These are phyloP conservation scores for Aegotheles bennettii DNA, from an alignment of 2,113 vertebrate genomes.

Conservation along the genomic window DNA sequence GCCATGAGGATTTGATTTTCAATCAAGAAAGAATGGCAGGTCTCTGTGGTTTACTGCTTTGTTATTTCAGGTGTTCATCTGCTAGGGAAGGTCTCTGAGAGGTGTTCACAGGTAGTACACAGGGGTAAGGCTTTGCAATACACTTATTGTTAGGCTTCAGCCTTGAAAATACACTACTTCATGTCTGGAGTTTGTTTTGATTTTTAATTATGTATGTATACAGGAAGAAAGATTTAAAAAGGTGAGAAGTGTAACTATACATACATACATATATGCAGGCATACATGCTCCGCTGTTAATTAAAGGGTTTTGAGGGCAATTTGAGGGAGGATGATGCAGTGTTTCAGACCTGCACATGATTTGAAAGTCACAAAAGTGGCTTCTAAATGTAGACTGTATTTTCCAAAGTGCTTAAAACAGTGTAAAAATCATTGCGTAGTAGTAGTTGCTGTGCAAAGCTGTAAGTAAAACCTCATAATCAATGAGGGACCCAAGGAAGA, in stretches of 20 bases:
- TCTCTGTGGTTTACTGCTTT: neutral
- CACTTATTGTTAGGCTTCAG: neutral
- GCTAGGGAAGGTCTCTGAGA: neutral
- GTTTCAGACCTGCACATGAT: neutral
- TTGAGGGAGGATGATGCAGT: neutral
- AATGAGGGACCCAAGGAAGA: rapidly evolving
- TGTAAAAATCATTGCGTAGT: neutral
- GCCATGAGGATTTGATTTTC: neutral
- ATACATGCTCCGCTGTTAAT: neutral
- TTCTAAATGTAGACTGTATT: neutral
- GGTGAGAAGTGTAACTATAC: neutral
- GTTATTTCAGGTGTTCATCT: neutral
- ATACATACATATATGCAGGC: neutral
- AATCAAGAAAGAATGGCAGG: neutral
- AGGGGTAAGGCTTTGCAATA: neutral
- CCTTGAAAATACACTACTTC: neutral
- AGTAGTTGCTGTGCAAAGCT: neutral
- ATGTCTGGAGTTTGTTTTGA: neutral
- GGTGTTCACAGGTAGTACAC: neutral
- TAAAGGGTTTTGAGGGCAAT: neutral
- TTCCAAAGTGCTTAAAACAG: neutral
- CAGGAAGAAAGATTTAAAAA: neutral
- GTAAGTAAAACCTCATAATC: neutral
- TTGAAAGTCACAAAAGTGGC: neutral
- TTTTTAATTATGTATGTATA: neutral